Base-by-base conservation (phyloP, 2,797 vertebrate species). In the Neosilurus hyrtlii region DNA sequence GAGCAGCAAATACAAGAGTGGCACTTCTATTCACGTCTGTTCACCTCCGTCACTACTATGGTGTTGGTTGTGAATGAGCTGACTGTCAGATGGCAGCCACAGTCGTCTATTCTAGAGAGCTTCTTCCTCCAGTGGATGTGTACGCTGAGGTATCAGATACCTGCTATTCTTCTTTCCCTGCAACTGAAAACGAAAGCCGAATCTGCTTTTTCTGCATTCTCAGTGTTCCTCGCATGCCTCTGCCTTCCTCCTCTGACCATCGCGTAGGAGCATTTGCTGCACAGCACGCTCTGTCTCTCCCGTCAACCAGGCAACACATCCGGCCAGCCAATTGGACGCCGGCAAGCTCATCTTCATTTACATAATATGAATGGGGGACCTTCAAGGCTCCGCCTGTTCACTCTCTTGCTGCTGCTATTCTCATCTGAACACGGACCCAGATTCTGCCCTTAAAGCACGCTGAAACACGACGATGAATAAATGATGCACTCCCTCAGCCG, bases 271-370 rank as follows among this genome's bases (percentile, higher is more conserved):
- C 90, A 30, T 85, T 92, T 89, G 91, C 91, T 76, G 87, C 86
- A 87, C 86, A 86, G 84, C 77, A 82, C 83, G 82, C 84, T 87
- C 86, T 20, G 85, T 85, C 86, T 84, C 82, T 87, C 91, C 91
- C 87, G 87, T 92, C 91, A 92, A 88, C 89, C 11, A 90, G 87
- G 92, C 88, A 91, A 92, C 90, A 92, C 76, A 82, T 62, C 73
- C 82, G 52, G 78, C 43, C 91, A 89, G 88, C 92, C 92, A 94
- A 95, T 92, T 88, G 84, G 81, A 86, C 24, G 70, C 89, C 82
- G 86, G 87, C 89, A 86, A 91, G 90, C 88, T 89, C 90, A 85
- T 87, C 88, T 73, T 91, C 83, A 94, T 95, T 94, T 94, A 90
- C 92, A 95, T 92, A 91, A 90, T 90, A 90, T 91, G 87, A 92